These are phyloP conservation scores for Dicerorhinus sumatrensis DNA, from an alignment of 2,113 vertebrate genomes.

Conservation along the genomic window DNA sequence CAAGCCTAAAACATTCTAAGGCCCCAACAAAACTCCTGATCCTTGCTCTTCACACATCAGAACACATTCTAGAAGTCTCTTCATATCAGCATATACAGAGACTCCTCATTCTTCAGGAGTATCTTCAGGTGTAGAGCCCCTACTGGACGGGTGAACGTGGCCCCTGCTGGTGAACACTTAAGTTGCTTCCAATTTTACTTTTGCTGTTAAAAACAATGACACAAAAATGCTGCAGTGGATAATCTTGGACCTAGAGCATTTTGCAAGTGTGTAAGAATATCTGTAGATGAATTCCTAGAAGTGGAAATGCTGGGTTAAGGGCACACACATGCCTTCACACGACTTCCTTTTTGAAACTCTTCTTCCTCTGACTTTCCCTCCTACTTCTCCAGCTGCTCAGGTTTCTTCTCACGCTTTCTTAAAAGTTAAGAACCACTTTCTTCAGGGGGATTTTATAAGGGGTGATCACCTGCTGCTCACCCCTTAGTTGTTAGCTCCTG, in stretches of 20 bases:
- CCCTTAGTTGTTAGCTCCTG: neutral
- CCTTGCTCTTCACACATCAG: neutral
- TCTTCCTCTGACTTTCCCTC: neutral
- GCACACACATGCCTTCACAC: neutral
- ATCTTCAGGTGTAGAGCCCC: neutral
- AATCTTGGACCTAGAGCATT: neutral
- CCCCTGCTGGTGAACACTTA: neutral
- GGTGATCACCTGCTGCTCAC: neutral
- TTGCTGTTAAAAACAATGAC: conserved; percentile 18
- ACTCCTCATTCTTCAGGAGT: neutral
- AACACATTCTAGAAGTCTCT: neutral
- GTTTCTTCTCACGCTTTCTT: neutral
- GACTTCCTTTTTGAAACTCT: neutral
- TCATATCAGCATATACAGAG: neutral
- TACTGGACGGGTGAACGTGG: neutral
- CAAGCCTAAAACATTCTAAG: conserved; percentile 30
- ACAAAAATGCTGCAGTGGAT: neutral
- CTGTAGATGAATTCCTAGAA: neutral
- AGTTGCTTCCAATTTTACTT: neutral
- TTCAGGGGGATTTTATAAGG: neutral
- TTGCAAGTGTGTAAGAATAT: neutral
- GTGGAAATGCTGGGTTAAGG: neutral
- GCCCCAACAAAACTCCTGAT: neutral
- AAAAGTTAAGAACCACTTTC: neutral
- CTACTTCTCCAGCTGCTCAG: neutral